These are phyloP conservation scores for Echinops telfairi DNA, from an alignment of 2,113 vertebrate genomes.

Conservation along the genomic window DNA sequence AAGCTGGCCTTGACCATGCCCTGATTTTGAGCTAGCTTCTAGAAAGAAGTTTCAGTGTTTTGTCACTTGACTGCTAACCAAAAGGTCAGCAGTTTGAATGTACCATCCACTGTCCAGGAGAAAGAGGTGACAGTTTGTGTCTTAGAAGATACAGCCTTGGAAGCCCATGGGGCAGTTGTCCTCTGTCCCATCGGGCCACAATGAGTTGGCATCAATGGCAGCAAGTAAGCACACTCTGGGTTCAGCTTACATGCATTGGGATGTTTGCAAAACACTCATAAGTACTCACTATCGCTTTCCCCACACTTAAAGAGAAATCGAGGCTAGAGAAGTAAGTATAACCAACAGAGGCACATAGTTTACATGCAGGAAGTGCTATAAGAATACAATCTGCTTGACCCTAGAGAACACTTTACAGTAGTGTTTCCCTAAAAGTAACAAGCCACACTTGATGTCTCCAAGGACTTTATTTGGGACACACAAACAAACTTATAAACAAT, in stretches of 20 bases:
- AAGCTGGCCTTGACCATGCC: no score
- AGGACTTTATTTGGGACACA: constrained; percentile 34
- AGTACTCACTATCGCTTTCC: background rate
- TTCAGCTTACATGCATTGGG: background rate
- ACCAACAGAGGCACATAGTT: background rate
- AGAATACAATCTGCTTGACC: background rate
- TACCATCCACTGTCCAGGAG: no score
- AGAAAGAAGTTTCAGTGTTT: no score
- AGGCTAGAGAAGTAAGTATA: constrained; percentile 1
- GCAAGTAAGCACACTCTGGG: background rate
- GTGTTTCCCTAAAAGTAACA: background rate
- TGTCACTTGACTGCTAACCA: no score
- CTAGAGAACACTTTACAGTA: background rate
- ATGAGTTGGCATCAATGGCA: background rate
- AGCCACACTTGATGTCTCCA: background rate
- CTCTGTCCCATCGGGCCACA: no score
- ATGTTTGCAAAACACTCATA: constrained; percentile 12
- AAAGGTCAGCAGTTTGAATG: no score
- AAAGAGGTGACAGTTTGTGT: no score
- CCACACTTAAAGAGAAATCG: constrained; percentile 40
- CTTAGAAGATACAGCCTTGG: no score
- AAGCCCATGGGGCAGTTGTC: no score
- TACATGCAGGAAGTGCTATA: background rate
- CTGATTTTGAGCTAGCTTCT: no score
- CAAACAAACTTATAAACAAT: constrained; percentile 29